A percentile compares a stretch with the other conserved stretches of the same genome.
Evolutionary conservation across 2,113 vertebrate genomes (phyloP).

Genomic region (Gorsachius goisagi): DNA sequence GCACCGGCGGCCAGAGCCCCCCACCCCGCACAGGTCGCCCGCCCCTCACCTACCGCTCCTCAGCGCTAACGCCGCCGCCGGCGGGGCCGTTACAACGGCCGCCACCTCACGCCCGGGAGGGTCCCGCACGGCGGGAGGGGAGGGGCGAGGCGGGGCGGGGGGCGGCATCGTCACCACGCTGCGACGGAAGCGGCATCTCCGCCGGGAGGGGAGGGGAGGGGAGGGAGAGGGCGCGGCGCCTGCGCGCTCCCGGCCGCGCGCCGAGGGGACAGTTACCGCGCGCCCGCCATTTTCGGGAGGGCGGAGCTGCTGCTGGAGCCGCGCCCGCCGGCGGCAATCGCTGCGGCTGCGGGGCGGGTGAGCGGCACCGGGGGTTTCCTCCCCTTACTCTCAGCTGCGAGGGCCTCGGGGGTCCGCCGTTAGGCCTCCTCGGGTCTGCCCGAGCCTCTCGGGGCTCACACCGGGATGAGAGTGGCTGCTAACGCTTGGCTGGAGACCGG

Average conservation of each 20-base stretch:
- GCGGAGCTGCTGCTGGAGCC: too few species aligned
- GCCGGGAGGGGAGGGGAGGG: too few species aligned
- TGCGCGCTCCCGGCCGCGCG: background rate
- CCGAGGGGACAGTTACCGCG: background rate
- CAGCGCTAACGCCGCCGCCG: background rate
- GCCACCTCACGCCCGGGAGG: accelerated
- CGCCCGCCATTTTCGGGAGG: background rate
- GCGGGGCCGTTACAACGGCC: background rate
- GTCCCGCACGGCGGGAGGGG: background rate
- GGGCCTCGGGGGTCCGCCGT: accelerated
- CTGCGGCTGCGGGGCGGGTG: too few species aligned
- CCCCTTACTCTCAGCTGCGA: accelerated
- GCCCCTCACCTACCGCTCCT: background rate
- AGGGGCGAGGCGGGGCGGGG: accelerated
- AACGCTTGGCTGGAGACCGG: background rate
- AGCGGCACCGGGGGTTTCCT: accelerated
- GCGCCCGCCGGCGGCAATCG: too few species aligned
- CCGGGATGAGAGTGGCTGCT: accelerated
- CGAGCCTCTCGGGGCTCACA: accelerated
- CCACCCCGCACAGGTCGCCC: too few species aligned
- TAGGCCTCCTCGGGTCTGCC: accelerated
- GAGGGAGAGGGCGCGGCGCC: background rate
- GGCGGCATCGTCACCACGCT: accelerated
- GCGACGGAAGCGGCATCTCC: background rate
- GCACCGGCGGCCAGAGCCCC: background rate